Base-by-base conservation (phyloP, 2,113 vertebrate species). In the Malurus alboscapulatus region DNA sequence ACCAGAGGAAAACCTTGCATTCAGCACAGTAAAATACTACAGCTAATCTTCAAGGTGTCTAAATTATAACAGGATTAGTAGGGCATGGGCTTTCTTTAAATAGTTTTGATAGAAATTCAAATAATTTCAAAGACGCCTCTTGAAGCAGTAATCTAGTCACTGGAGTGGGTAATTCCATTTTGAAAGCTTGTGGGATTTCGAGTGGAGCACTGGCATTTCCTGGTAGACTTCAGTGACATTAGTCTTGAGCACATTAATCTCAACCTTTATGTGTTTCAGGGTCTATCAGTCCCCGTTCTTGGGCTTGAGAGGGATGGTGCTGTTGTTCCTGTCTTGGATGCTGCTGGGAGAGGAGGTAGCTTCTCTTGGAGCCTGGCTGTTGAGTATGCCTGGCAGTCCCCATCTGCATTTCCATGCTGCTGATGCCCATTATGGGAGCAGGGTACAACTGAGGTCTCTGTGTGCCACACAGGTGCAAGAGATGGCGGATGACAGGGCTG, bases 61-160 rank as follows among this genome's bases (percentile, higher is more conserved):
- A 54, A 74, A 87, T 85, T 80, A 27, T 36, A 88, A 44, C 16
- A 57, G 51, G 48, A 27, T 92, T 71, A 80, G 47, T 88, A 55
- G 40, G 57, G 27, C 67, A 26, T 30, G 45, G 26, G 14, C 30
- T 94, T 93, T 79, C 75, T 94, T 92, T 75, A 81, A 91, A 78
- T 26, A 61, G 51, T 93, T 92, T 91, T 65, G 63, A 22, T 48
- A 85, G 87, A 91, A 88, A 88, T 86, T 71, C 21, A 92, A 1
- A 71, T 93, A 45, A 83, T 77, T 92, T 86, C 68, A 63, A 14
- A 84, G 74, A 78, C 45, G 42, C 53, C 75, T 81, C 61, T 95
- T 75, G 57, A 90, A 87, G 72, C 21, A 57, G 45, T 80, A 67
- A 73, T 66, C 40, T 81, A n/a, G 82, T 86, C 57, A 68, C 40